Evolutionary conservation across 2,888 invertebrate species (phyloP).

Genomic region (Siphlonurus alternatus): DNA sequence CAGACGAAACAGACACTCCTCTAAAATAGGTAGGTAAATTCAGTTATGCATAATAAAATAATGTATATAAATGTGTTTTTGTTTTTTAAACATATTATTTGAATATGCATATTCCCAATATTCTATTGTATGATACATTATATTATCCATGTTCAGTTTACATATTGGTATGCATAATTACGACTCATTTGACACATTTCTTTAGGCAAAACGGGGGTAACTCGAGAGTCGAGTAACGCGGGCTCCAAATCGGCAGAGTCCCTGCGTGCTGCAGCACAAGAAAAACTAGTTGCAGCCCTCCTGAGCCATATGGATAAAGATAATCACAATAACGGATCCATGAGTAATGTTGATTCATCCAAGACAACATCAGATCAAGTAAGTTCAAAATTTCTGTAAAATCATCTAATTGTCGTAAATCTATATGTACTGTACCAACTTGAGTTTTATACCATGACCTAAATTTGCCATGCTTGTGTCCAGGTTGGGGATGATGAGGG

Average conservation of each 20-base stretch:
- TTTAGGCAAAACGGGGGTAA: background rate
- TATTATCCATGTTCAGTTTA: background rate
- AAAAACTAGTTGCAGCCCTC: background rate
- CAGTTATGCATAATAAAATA: too few species aligned
- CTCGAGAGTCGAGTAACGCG: background rate
- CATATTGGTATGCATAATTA: background rate
- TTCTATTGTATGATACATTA: background rate
- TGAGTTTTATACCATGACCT: too few species aligned
- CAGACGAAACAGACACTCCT: background rate
- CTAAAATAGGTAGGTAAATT: background rate
- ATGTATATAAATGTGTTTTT: background rate
- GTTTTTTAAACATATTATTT: too few species aligned
- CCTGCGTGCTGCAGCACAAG: background rate
- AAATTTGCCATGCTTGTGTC: background rate
- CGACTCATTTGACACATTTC: background rate
- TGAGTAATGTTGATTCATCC: background rate
- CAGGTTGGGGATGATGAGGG: slow-evolving; percentile 12
- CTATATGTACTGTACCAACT: too few species aligned
- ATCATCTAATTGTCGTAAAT: too few species aligned
- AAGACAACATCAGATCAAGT: background rate
- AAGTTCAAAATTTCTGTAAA: too few species aligned
- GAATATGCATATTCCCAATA: background rate
- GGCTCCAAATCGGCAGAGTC: background rate
- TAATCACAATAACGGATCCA: background rate
- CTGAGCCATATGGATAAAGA: background rate